Evolutionary conservation across 2,113 vertebrate genomes (phyloP).

Genomic region (Corydoras maculifer): DNA sequence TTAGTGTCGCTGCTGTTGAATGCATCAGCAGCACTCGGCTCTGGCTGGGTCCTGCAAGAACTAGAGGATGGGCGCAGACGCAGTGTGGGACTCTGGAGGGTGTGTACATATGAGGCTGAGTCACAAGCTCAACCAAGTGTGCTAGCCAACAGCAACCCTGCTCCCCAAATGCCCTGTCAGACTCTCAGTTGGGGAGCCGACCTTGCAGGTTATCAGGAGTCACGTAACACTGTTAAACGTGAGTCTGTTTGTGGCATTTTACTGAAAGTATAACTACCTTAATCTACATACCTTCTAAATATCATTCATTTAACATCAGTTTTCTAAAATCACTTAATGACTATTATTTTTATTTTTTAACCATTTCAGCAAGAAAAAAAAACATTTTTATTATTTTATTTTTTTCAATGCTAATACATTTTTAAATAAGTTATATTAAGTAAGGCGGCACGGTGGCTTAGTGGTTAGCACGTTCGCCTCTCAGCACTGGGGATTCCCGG

Average conservation of each 20-base stretch:
- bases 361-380: no score
- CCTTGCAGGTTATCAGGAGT: slow-evolving; percentile 84
- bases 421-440: no score
- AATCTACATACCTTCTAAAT: background rate
- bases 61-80: slow-evolving; percentile 87
- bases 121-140: slow-evolving; percentile 52
- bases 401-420: no score
- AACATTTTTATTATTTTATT: no score
- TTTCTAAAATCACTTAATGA: no score
- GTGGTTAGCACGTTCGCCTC: no score
- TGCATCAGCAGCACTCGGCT: slow-evolving; percentile 86
- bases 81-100: slow-evolving; percentile 90
- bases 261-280: background rate
- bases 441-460: no score
- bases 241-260: slow-evolving; percentile 59
- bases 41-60: slow-evolving; percentile 89
- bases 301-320: no score
- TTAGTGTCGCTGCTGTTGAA: slow-evolving; percentile 91
- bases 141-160: slow-evolving; percentile 20
- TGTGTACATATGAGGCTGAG: slow-evolving; percentile 67
- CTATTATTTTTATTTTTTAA: no score
- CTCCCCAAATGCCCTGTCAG: slow-evolving; percentile 69
- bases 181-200: slow-evolving; percentile 87
- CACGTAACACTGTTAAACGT: slow-evolving; percentile 91
- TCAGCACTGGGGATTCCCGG: no score